These are phyloP conservation scores for Ferdinandea cuprea DNA, from an alignment of 2,888 invertebrate genomes.

Conservation along the genomic window DNA sequence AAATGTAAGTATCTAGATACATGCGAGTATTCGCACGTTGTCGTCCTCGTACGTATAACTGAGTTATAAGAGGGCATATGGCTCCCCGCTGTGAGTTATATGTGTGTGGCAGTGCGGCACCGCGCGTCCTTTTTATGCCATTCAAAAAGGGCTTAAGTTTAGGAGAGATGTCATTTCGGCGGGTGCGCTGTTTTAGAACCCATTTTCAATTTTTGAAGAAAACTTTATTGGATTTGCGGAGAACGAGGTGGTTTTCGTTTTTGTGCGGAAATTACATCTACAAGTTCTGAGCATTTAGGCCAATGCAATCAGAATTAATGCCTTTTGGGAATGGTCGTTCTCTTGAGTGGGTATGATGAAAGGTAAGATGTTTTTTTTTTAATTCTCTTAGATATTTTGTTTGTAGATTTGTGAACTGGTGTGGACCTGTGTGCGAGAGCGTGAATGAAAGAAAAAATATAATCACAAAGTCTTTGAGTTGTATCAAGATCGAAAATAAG, in stretches of 20 bases:
- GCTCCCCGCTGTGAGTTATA: background rate
- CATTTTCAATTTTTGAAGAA: constrained; percentile 11
- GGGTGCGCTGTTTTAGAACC: constrained; percentile 3
- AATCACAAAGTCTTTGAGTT: no score
- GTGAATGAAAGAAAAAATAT: no score
- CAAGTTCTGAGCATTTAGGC: constrained; percentile 11
- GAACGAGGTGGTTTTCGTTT: background rate
- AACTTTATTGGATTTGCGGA: constrained; percentile 4
- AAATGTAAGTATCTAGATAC: constrained; percentile 34
- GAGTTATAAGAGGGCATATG: constrained; percentile 30
- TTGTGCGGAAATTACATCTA: constrained; percentile 16
- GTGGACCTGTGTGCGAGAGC: no score
- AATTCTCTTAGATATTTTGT: no score
- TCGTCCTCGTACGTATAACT: constrained; percentile 5
- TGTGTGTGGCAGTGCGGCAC: constrained; percentile 32
- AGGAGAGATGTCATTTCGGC: constrained; percentile 8
- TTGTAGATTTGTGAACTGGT: no score
- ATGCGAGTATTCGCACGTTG: background rate
- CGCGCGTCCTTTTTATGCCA: constrained; percentile 27
- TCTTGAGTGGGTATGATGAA: no score
- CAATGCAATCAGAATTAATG: constrained; percentile 22
- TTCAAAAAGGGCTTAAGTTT: constrained; percentile 31
- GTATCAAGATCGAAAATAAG: no score
- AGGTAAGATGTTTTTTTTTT: no score
- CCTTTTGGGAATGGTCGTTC: background rate